Base-by-base conservation (phyloP, 1,140 invertebrate genomes). In the Propsilocerus akamusi region DNA sequence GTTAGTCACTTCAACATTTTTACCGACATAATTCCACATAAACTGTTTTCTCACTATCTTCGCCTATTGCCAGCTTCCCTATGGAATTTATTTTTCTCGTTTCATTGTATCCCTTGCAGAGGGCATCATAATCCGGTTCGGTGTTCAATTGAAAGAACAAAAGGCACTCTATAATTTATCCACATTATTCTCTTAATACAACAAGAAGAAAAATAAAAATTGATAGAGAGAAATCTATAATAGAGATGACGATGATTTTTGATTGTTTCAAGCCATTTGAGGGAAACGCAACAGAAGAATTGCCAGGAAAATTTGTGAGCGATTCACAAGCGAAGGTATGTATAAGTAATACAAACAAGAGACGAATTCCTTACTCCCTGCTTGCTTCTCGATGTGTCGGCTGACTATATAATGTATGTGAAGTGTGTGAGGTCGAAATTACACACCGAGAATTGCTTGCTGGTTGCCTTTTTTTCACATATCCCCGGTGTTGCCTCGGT, bases 201-300 rank as follows among this genome's bases (percentile, higher is more conserved):
- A 30, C 14, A 41, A 5, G 17, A 41, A 41, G 14, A 41, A 41
- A 14, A 41, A 20, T 20, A 41, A 17, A 14, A 14, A 41, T 41
- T 41, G 14, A n/a, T n/a, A n/a, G n/a, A n/a, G n/a, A n/a, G n/a
- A n/a, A n/a, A 41, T 41, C 34, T 41, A 41, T 41, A 41, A 41
- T 41, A 41, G 34, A 41, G 34, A 41, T 41, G 34, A 41, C 34
- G 34, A 41, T 41, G 34, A 41, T 41, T 41, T 41, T 41, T 41
- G 34, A 41, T 41, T 41, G 34, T 41, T 41, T 41, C 34, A 41
- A 41, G 22, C 14, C 14, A 37, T 17, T 5, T 2, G n/a, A 30
- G 6, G 2, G 10, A 30, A 30, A 20, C 17, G 22, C 14, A 41
- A 30, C 10, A 2, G 28, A 30, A 30, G 28, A 30, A 30, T n/a